Base-by-base conservation (phyloP, 2,888 invertebrate genomes). In the Volucella inflata region DNA sequence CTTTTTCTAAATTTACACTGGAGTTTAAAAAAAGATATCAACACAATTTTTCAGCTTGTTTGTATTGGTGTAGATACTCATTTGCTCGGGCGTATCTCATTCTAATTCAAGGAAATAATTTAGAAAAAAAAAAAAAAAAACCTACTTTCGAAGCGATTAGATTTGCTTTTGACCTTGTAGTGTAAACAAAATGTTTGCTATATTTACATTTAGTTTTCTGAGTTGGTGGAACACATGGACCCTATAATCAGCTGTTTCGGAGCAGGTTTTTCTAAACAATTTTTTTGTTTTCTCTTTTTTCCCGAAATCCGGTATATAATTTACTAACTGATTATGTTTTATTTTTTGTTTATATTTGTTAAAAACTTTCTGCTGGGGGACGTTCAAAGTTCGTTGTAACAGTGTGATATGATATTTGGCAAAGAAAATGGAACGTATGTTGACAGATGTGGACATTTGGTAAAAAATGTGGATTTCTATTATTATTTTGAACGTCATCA, bases 111-210 rank as follows among this genome's bases (percentile, higher is more conserved):
- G 74, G 64, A 83, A 78, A 64, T 68, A 38, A 70, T 36, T 6
- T 30, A 30, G 6, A 30, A 30, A 21, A 21, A 21, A 21, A 21
- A 21, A 21, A 21, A 2, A 30, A 21, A 11, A 75, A 80, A 40
- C 44, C 30, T 30, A 12, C 17, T 44, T 21, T 55, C 38, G 30
- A 53, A 65, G 11, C 36, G 17, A 68, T 51, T 83, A 36, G 36
- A 59, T 76, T 75, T 71, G 65, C 70, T 17, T 71, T 40, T 75
- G 65, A 76, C 84, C 80, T 84, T 80, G 75, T 36, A 17, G 42
- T 67, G 65, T 75, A 80, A 80, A 84, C 84, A 80, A 51, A 75
- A 53, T 60, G 65, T 36, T 70, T 16, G 70, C 42, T 64, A 42
- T 62, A 65, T 51, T 17, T 77, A 62, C 60, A 57, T 55, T 38